Percentiles rank a stretch among this genome's conserved stretches.
These are phyloP conservation scores for Dreissena polymorpha DNA, from an alignment of 1,140 invertebrate genomes.

Conservation along the genomic window DNA sequence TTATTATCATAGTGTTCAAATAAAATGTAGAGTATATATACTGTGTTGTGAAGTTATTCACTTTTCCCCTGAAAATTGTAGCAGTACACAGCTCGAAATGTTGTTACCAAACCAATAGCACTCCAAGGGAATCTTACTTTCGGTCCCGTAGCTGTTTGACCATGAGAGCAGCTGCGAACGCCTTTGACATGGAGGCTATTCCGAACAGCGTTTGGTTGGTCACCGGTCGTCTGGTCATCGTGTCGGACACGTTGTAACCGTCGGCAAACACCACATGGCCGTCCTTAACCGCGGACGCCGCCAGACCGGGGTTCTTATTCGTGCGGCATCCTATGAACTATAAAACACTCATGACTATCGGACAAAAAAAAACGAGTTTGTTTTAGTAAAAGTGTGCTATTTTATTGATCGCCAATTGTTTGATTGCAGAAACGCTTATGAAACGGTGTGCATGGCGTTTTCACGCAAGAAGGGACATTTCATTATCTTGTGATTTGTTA, in stretches of 20 bases:
- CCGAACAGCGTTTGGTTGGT: conserved; percentile 59
- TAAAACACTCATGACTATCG: neutral
- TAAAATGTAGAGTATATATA: too few species aligned
- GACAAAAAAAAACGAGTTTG: neutral
- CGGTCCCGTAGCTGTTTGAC: conserved; percentile 56
- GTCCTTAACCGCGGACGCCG: conserved; percentile 62
- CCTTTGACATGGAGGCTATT: conserved; percentile 65
- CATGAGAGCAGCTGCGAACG: conserved; percentile 62
- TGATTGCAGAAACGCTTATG: too few species aligned
- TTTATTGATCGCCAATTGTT: neutral
- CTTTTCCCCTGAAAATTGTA: too few species aligned
- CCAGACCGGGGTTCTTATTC: conserved; percentile 58
- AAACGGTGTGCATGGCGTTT: too few species aligned
- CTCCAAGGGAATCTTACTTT: conserved; percentile 16
- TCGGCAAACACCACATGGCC: conserved; percentile 54
- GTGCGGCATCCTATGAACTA: conserved; percentile 48
- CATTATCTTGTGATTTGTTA: too few species aligned
- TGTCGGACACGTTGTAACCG: conserved; percentile 58
- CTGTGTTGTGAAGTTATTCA: too few species aligned
- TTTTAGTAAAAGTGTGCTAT: neutral
- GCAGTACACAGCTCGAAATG: too few species aligned
- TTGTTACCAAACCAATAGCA: too few species aligned
- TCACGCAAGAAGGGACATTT: too few species aligned
- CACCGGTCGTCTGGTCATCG: conserved; percentile 33
- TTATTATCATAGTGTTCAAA: too few species aligned